Conservation (phyloP, 2,888 invertebrate genomes). For the Philopedon plagiatum region DNA sequence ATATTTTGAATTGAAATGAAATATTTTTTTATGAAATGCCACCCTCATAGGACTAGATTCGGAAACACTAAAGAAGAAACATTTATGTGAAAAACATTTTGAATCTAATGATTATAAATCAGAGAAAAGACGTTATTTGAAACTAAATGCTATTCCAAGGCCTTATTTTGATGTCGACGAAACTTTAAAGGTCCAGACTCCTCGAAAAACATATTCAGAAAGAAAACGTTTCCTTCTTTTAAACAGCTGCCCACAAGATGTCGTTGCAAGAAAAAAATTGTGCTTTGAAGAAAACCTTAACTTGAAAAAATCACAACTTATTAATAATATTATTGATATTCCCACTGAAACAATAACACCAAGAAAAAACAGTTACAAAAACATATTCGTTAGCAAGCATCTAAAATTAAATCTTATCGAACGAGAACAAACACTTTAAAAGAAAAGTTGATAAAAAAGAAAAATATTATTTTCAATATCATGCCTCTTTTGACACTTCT, state of each 20-base stretch:
- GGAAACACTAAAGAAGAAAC: neutral
- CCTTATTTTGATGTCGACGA: neutral
- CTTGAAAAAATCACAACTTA: neutral
- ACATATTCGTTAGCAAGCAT: neutral
- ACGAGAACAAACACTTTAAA: neutral
- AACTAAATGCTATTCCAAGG: slow-evolving; percentile 1
- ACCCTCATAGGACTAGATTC: neutral
- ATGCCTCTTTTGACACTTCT: neutral
- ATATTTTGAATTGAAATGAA: no score
- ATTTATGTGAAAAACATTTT: slow-evolving; percentile 13
- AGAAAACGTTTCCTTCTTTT: neutral
- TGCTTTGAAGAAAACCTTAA: neutral
- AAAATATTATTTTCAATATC: neutral
- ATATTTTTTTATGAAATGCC: slow-evolving; percentile 16
- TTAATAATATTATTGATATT: neutral
- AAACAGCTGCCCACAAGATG: neutral
- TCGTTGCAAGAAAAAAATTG: neutral
- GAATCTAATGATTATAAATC: neutral
- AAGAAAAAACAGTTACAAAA: slow-evolving; percentile 11
- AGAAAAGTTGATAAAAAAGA: neutral
- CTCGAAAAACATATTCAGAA: neutral
- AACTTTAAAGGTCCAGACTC: neutral
- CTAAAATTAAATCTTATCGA: neutral
- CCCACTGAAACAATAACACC: neutral
- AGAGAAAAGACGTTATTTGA: slow-evolving; percentile 10